A percentile compares a stretch with the other conserved stretches of the same genome.
Conservation (phyloP, 1,140 invertebrate genomes). For the Babylonia areolata region DNA sequence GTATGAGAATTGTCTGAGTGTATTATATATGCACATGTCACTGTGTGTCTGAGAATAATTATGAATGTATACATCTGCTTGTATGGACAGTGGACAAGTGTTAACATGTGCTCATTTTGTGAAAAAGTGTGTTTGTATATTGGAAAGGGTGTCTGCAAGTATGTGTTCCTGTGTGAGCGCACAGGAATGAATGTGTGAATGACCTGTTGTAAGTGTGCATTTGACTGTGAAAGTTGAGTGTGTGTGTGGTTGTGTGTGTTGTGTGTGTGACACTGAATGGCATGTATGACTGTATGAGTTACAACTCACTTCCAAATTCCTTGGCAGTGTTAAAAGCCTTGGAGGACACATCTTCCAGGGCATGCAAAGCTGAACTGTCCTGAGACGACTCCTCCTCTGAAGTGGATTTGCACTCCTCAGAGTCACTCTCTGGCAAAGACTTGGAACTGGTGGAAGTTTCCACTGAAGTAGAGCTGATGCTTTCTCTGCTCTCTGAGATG, state of each 20-base stretch:
- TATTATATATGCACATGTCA: not conserved
- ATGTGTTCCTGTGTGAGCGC: not conserved
- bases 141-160: not conserved
- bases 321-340: constrained; percentile 93
- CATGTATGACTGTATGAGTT: not conserved
- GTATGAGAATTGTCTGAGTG: not conserved
- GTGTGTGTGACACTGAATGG: not conserved
- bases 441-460: constrained; percentile 46
- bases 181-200: too few relatives aligned
- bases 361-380: constrained; percentile 54
- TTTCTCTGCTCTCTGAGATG: constrained; percentile 44
- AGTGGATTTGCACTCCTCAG: constrained; percentile 43
- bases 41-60: not conserved
- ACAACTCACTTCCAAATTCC: constrained; percentile 84
- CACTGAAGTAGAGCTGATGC: constrained; percentile 47
- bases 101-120: too few relatives aligned
- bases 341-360: constrained; percentile 84
- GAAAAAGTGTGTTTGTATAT: too few relatives aligned
- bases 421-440: constrained; percentile 44
- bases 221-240: too few relatives aligned
- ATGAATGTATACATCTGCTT: too few relatives aligned
- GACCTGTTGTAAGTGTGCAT: too few relatives aligned
- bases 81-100: too few relatives aligned
- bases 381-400: constrained; percentile 43
- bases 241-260: not conserved